Evolutionary conservation across 2,888 invertebrate species (phyloP), one percentile per base, ranked within the genome.

Genomic region (Zaprionus lineosus): DNA sequence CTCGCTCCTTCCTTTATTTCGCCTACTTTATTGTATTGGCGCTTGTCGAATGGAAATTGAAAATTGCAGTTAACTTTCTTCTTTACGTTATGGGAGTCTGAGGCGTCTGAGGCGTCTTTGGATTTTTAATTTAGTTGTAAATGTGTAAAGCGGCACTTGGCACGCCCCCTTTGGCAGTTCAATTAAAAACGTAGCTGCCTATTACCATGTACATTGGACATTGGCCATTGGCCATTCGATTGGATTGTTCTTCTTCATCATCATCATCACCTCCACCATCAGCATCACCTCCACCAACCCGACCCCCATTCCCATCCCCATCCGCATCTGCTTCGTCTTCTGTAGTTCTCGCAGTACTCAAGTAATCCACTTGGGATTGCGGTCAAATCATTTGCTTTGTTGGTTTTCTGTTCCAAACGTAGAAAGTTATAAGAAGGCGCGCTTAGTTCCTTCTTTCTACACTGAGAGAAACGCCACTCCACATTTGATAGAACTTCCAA

Each of bases 121-220:
- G 58, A 64, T 52, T 31, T 86, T 84, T 78, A 86, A 86, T 86
- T 87, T 87, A 86, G 86, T 87, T 88, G 88, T 88, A 88, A 88
- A 86, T 86, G 86, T 88, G 88, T 87, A 87, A 87, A 87, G 79
- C 84, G 75, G 75, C 81, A 77, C 60, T 69, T 77, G 86, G 75
- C 75, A 88, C 88, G 88, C 88, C 88, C 86, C 84, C 74, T 86
- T 86, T 85, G 86, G 88, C 87, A 88, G 85, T 88, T 88, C 88
- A 88, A 88, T 88, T 88, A 88, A 88, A 88, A 86, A 77, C 77
- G 75, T 65, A 72, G 84, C 81, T 76, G 78, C 70, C 74, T 70
- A 69, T 69, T 69, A 72, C 72, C 69, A 69, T 69, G 72, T 51
- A 51, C 72, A 71, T 56, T 68, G 71, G 65, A 51, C 72, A 71